These are phyloP conservation scores for Zelostemma sp. DNA, from an alignment of 1,140 invertebrate genomes.

Conservation along the genomic window DNA sequence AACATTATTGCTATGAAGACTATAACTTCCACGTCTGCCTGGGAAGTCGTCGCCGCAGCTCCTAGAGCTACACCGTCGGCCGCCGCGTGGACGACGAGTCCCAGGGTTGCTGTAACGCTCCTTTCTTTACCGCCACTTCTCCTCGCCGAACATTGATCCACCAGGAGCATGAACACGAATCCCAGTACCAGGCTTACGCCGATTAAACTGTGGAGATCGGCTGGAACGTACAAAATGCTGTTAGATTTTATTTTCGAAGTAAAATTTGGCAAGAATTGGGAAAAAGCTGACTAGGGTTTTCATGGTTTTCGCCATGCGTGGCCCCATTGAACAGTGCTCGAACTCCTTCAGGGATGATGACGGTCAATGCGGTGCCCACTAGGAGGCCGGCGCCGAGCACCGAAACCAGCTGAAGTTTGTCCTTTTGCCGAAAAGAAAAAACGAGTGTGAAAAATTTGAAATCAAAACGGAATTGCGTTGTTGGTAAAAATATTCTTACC, in stretches of 20 bases:
- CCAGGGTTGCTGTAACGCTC: conserved; percentile 93
- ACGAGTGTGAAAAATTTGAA: too few relatives aligned
- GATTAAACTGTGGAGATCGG: conserved; percentile 75
- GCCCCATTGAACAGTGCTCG: conserved; percentile 78
- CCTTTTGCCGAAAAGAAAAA: too few relatives aligned
- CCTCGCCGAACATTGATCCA: conserved; percentile 87
- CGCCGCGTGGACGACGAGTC: conserved; percentile 97
- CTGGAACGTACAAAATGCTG: conserved; percentile 49
- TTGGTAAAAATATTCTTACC: conserved; percentile 74
- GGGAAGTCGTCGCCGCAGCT: conserved; percentile 94
- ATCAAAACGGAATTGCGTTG: too few relatives aligned
- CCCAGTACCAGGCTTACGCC: conserved; percentile 85
- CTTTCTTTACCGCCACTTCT: conserved; percentile 77
- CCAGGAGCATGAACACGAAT: conserved; percentile 97
- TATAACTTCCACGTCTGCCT: conserved; percentile 96
- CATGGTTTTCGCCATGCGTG: conserved; percentile 17
- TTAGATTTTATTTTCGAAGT: conserved; percentile 7
- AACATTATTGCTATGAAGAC: conserved; percentile 99
- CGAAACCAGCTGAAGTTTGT: conserved; percentile 93
- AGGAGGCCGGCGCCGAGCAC: conserved; percentile 96
- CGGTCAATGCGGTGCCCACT: conserved; percentile 97
- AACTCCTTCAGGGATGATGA: conserved; percentile 99
- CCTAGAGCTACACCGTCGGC: conserved; percentile 98
- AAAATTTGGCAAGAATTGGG: neutral
- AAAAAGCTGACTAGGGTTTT: conserved; percentile 40